phyloP scores from a whole-genome alignment of 2,113 vertebrate species.

The Gavia stellata region DNA sequence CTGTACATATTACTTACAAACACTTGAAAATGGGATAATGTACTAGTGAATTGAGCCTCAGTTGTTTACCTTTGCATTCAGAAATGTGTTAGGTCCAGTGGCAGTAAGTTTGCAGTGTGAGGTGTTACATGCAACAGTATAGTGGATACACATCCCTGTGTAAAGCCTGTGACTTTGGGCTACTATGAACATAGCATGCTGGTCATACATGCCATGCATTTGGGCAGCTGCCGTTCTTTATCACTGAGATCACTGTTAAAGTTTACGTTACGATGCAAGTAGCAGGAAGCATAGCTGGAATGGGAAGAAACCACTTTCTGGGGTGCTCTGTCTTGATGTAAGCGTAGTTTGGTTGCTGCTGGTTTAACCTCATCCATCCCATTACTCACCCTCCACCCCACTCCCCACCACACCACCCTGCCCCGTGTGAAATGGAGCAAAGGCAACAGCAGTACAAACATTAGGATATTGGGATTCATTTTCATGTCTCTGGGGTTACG shows the following conservation, averaged over 20 bases:
- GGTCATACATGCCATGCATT: not conserved
- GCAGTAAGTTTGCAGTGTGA: not conserved
- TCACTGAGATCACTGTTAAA: not conserved
- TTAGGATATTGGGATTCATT: not conserved
- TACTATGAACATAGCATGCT: not conserved
- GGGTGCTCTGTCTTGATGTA: not conserved
- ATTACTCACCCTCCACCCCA: not conserved
- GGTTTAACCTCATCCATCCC: not conserved
- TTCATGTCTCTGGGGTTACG: not conserved
- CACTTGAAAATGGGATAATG: not conserved
- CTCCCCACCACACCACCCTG: not conserved
- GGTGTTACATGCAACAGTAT: fast-evolving
- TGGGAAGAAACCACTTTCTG: not conserved
- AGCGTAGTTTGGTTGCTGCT: not conserved
- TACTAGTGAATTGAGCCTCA: not conserved
- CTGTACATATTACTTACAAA: fast-evolving
- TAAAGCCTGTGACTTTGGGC: not conserved
- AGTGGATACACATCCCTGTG: fast-evolving
- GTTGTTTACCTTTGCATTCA: not conserved
- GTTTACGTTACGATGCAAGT: not conserved
- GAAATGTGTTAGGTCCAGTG: too few relatives aligned
- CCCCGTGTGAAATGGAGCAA: not conserved
- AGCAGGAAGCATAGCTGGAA: not conserved
- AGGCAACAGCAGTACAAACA: not conserved
- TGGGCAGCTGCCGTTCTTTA: not conserved